Percentiles rank a stretch among this genome's conserved stretches.
Conservation (phyloP, 2,113 vertebrate species). For the Scolopax mira region DNA sequence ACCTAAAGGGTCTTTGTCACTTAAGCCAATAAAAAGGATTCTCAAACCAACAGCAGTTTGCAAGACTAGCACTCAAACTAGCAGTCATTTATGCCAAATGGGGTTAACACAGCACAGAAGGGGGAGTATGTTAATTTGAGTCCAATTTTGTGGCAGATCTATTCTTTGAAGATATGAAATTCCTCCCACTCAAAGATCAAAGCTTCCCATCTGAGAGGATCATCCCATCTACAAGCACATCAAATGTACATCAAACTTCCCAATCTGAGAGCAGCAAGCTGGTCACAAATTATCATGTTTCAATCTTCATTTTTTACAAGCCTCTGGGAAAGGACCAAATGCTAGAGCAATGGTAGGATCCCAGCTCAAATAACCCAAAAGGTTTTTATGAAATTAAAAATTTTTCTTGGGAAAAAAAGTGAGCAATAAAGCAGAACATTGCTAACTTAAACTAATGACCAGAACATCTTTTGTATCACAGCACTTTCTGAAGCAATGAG, state of each 20-base stretch:
- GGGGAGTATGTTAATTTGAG: not conserved
- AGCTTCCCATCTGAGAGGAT: not conserved
- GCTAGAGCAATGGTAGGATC: not conserved
- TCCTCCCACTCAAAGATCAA: not conserved
- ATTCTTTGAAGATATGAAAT: not conserved
- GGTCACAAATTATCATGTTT: not conserved
- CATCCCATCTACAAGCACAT: not conserved
- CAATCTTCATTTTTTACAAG: not conserved
- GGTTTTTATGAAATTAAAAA: not conserved
- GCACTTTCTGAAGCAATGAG: not conserved
- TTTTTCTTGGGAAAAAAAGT: not conserved
- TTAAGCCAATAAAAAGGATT: not conserved
- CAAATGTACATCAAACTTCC: accelerated
- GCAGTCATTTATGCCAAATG: not conserved
- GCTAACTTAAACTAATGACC: not conserved
- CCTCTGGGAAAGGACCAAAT: not conserved
- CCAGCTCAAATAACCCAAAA: not conserved
- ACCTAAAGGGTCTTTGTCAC: not conserved
- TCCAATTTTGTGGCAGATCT: not conserved
- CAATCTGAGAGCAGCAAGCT: not conserved
- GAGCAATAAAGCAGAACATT: not conserved
- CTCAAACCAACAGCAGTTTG: not conserved
- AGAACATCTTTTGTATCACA: not conserved
- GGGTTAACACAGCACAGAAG: not conserved
- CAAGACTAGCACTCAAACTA: not conserved